These are phyloP conservation scores for Phymatocera aterrima DNA, from an alignment of 2,888 invertebrate species.

Conservation along the genomic window DNA sequence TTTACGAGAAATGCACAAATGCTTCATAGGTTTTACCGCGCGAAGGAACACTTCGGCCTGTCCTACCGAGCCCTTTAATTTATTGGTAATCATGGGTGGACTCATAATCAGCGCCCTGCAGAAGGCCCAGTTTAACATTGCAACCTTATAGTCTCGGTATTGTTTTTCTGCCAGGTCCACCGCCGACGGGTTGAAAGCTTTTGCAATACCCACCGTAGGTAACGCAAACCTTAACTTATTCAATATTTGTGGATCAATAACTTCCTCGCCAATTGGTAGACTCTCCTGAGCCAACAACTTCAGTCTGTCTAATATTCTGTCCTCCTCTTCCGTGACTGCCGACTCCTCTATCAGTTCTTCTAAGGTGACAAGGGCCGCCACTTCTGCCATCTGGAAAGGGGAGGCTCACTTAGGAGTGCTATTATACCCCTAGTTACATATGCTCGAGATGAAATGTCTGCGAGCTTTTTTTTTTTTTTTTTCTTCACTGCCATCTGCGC, in stretches of 20 bases:
- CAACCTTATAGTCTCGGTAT: slow-evolving; percentile 56
- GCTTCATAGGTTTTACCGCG: slow-evolving; percentile 17
- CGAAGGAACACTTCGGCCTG: slow-evolving; percentile 6
- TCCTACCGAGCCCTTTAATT: slow-evolving; percentile 18
- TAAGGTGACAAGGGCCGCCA: slow-evolving; percentile 14
- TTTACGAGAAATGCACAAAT: background rate
- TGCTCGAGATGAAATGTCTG: background rate
- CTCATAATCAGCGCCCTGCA: slow-evolving; percentile 49
- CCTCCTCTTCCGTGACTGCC: slow-evolving; percentile 24
- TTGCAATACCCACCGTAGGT: slow-evolving; percentile 55
- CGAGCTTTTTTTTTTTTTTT: no score
- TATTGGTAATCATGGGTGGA: slow-evolving; percentile 11
- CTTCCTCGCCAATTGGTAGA: slow-evolving; percentile 48
- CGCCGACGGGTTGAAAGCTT: slow-evolving; percentile 58
- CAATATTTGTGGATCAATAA: slow-evolving; percentile 52
- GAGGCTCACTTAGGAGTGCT: background rate
- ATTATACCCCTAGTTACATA: no score
- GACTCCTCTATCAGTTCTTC: slow-evolving; percentile 22
- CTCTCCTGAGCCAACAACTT: background rate
- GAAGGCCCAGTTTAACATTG: slow-evolving; percentile 57
- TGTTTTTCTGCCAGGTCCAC: slow-evolving; percentile 59
- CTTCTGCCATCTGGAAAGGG: slow-evolving; percentile 8
- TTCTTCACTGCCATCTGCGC: no score
- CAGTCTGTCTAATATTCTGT: slow-evolving; percentile 2
- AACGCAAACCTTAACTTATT: slow-evolving; percentile 58